phyloP scores from a whole-genome alignment of 2,113 vertebrate genomes.

The Mesembrinibis cayennensis region DNA sequence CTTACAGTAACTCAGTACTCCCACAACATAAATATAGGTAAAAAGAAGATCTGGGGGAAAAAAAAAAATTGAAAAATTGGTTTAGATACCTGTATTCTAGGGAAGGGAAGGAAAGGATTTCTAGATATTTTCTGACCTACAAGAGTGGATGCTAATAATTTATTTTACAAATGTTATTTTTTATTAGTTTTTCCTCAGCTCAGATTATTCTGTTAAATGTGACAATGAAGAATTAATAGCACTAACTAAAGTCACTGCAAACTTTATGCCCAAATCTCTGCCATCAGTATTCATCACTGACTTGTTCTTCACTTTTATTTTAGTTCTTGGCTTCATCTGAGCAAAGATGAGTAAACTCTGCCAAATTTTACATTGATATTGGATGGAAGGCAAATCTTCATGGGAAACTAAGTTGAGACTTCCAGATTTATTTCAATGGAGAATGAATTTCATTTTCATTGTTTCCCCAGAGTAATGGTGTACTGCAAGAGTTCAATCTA shows the following conservation, averaged over 20 bases:
- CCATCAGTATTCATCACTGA: background rate
- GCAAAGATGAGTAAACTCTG: background rate
- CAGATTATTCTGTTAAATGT: background rate
- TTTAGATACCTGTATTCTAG: background rate
- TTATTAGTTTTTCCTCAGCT: background rate
- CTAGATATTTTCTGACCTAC: background rate
- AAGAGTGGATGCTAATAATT: background rate
- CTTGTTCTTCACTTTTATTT: background rate
- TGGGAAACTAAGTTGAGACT: background rate
- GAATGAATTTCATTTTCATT: background rate
- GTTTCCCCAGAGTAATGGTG: background rate
- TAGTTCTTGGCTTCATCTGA: background rate
- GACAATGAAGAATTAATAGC: background rate
- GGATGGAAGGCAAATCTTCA: background rate
- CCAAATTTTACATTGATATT: background rate
- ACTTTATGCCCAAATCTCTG: background rate
- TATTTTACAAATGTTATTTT: background rate
- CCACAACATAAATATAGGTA: background rate
- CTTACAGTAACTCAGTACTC: background rate
- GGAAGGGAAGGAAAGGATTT: background rate
- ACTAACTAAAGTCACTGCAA: background rate
- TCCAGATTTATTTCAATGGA: background rate
- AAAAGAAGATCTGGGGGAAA: background rate
- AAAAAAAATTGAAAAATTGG: background rate
- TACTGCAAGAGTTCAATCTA: background rate